Evolutionary conservation across 2,113 vertebrate genomes (phyloP).

Genomic region (Hystrix brachyura): DNA sequence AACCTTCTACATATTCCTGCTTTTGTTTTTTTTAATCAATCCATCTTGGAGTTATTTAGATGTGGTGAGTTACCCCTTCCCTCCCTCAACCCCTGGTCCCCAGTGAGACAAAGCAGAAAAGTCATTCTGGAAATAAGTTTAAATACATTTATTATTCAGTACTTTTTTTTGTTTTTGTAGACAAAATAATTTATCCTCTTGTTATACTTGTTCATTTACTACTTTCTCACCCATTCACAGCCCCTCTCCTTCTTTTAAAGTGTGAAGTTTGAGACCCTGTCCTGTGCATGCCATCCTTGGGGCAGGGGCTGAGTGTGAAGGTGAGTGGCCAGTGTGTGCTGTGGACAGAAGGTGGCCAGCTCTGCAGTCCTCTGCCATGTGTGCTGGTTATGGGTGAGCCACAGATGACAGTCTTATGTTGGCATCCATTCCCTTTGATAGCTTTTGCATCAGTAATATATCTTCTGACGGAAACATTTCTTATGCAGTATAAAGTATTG

Average conservation of each 20-base stretch:
- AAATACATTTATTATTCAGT: background rate
- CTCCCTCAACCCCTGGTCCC: background rate
- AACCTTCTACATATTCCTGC: background rate
- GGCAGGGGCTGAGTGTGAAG: too few species aligned
- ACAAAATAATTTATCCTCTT: background rate
- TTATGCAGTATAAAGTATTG: background rate
- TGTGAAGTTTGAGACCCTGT: background rate
- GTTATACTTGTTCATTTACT: background rate
- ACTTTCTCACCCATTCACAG: background rate
- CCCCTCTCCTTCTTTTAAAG: background rate
- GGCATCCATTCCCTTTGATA: background rate
- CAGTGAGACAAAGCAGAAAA: background rate
- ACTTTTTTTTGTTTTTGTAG: background rate
- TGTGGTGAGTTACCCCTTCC: background rate
- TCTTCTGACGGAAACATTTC: background rate
- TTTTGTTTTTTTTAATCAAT: background rate
- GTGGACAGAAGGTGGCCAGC: background rate
- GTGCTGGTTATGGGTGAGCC: background rate
- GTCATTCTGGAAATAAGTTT: background rate
- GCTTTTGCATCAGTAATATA: background rate
- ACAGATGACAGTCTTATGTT: background rate
- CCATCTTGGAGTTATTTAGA: background rate
- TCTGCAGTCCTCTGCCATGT: background rate
- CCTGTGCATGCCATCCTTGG: too few species aligned
- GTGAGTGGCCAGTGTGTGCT: background rate